phyloP scores from a whole-genome alignment of 1,140 invertebrate species.

The Drosophila sturtevanti region DNA sequence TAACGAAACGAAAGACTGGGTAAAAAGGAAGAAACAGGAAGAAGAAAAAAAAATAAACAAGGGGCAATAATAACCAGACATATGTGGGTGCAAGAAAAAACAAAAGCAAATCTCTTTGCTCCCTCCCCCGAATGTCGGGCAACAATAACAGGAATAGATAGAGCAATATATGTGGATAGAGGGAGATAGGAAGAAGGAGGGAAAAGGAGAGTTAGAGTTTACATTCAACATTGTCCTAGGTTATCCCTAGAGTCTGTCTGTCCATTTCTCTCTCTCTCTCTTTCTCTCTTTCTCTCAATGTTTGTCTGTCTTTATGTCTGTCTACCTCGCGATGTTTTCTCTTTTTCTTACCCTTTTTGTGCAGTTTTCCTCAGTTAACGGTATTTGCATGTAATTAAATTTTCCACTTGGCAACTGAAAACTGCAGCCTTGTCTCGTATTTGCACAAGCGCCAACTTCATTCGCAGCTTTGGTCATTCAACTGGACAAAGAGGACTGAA shows the following conservation, averaged over 20 bases:
- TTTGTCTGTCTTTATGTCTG: slow-evolving; percentile 32
- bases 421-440: slow-evolving; percentile 64
- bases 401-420: slow-evolving; percentile 66
- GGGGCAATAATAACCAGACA: slow-evolving; percentile 54
- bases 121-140: not conserved
- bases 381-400: slow-evolving; percentile 76
- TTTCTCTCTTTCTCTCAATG: slow-evolving; percentile 25
- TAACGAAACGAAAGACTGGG: slow-evolving; percentile 48
- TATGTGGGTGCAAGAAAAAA: slow-evolving; percentile 27
- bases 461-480: slow-evolving; percentile 43
- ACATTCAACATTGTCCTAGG: not conserved
- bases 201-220: not conserved
- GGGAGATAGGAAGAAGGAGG: not conserved
- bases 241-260: slow-evolving; percentile 23
- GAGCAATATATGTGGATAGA: not conserved
- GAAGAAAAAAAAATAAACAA: slow-evolving; percentile 16
- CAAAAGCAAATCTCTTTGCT: not conserved
- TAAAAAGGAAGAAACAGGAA: slow-evolving; percentile 21
- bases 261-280: slow-evolving; percentile 17
- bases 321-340: not conserved
- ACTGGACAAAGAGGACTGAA: slow-evolving; percentile 40
- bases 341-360: slow-evolving; percentile 24
- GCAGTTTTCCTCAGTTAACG: slow-evolving; percentile 43
- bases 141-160: not conserved
- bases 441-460: slow-evolving; percentile 45